phyloP scores from a whole-genome alignment of 2,797 vertebrate species.

The Eospalax fontanierii region DNA sequence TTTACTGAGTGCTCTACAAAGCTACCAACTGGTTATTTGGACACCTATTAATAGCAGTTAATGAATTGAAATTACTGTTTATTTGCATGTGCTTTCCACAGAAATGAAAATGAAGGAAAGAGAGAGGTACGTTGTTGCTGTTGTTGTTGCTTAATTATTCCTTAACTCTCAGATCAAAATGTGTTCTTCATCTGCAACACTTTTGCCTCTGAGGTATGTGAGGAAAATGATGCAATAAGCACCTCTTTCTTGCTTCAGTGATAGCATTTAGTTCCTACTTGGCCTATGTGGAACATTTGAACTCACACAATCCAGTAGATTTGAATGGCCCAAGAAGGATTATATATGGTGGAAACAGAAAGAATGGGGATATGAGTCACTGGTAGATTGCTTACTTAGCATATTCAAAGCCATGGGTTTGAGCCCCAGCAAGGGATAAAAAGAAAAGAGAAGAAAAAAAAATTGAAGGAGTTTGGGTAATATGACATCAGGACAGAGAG shows the following conservation, averaged over 20 bases:
- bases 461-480: neutral
- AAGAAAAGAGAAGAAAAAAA: neutral
- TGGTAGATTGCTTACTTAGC: neutral
- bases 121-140: neutral
- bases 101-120: conserved; percentile 26
- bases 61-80: neutral
- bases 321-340: neutral
- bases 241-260: conserved; percentile 1
- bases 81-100: conserved; percentile 25
- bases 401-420: neutral
- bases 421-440: neutral
- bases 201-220: conserved; percentile 25
- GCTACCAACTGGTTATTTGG: neutral
- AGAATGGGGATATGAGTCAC: neutral
- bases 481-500: neutral
- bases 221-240: conserved; percentile 1
- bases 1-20: neutral
- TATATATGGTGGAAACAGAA: neutral
- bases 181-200: neutral
- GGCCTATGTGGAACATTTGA: neutral
- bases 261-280: neutral
- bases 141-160: conserved; percentile 13
- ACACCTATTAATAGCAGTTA: conserved; percentile 15
- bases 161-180: neutral
- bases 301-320: neutral